Base-by-base conservation (phyloP, 2,113 vertebrate species). In the Hemichromis elongatus region DNA sequence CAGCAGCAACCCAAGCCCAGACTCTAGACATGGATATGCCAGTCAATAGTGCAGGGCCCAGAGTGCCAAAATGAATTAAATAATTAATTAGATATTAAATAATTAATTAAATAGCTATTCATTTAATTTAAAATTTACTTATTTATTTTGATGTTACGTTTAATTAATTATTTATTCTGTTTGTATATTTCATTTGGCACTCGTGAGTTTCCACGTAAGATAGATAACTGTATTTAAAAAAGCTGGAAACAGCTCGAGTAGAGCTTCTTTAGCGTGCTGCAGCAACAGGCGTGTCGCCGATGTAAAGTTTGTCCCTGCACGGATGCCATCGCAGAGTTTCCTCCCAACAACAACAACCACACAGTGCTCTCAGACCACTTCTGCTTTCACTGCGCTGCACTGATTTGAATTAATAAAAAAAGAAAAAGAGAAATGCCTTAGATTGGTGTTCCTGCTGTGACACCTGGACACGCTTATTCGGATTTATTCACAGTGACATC, bases 271-370 rank as follows among this genome's bases (percentile, higher is more conserved):
- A 42, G 9, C 21, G 6, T 73, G 42, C 24, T 14, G 21, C 28
- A 54, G 61, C 90, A 77, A 89, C 92, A 90, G 78, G 88, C 92
- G 90, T 63, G 83, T 66, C 81, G 3, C 33, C 14, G 24, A 59
- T 26, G 81, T 5, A 2, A 50, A 13, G 84, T 92, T 91, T 94
- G 92, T 90, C 88, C 90, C 86, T 85, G 37, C 70, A 19, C 79
- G 90, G 93, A 40, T 33, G 9, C 93, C 93, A 9, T 95, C 54
- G 13, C 6, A 33, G 52, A 78, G 66, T 82, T 45, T 24, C 21
- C 42, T 35, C 30, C 30, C 26, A 26, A 30, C 11, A 81, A 61
- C 82, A 88, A 18, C 26, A 33, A 24, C 11, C 56, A 81, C 52
- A 12, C 79, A 14, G 3, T 89, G 56, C 83, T 89, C 87, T 82